A percentile compares a stretch with the other conserved stretches of the same genome.
Evolutionary conservation across 2,113 vertebrate genomes (phyloP).

Genomic region (Oncorhynchus tshawytscha): DNA sequence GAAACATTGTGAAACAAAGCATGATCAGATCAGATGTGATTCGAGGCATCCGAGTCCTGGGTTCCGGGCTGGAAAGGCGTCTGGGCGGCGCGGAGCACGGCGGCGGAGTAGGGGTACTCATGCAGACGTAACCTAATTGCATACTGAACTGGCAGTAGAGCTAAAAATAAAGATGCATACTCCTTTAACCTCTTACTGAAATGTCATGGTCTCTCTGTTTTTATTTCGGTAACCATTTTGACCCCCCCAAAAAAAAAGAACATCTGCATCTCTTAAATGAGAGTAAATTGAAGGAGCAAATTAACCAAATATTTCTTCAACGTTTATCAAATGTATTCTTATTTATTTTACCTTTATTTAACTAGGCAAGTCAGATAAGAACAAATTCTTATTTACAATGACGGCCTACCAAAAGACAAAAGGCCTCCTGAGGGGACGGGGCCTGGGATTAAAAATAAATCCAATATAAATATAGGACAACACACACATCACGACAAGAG

Average conservation of each 20-base stretch:
- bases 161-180: constrained; percentile 32
- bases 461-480: no score
- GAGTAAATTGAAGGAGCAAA: neutral
- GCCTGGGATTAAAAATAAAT: no score
- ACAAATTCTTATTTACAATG: no score
- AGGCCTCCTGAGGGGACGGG: no score
- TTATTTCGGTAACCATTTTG: neutral
- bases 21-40: constrained; percentile 21
- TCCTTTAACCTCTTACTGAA: constrained; percentile 6
- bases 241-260: constrained; percentile 1
- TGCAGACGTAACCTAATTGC: constrained; percentile 37
- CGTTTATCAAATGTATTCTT: no score
- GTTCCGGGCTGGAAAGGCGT: constrained; percentile 15
- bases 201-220: constrained; percentile 9
- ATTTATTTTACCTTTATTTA: no score
- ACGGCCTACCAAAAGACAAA: no score
- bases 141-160: constrained; percentile 26
- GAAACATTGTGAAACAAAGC: neutral
- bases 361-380: no score
- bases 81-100: no score
- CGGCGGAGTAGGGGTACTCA: constrained; percentile 4
- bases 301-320: neutral
- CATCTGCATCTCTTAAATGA: neutral
- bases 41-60: constrained; percentile 6
- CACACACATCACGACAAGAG: no score